phyloP scores from a whole-genome alignment of 2,888 invertebrate species.

The Caenorhabditis panamensis region DNA sequence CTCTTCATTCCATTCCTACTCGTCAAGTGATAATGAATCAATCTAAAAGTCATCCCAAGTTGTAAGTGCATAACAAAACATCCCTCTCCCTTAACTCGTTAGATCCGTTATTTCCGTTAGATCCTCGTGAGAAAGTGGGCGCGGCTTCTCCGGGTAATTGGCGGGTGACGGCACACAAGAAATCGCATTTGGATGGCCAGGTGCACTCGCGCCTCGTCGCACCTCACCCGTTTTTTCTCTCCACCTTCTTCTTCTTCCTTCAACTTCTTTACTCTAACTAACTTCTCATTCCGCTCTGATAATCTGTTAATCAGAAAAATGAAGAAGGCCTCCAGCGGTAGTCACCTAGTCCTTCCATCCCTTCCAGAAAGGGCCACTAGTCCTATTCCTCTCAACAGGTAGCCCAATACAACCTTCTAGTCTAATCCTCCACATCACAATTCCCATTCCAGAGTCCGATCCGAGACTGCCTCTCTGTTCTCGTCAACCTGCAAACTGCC shows the following conservation, averaged over 20 bases:
- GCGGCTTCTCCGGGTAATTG: constrained; percentile 39
- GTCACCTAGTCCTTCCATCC: constrained; percentile 31
- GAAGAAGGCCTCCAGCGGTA: constrained; percentile 38
- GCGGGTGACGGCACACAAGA: constrained; percentile 18
- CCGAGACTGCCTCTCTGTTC: constrained; percentile 58
- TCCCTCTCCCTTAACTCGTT: no score
- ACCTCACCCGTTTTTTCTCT: neutral
- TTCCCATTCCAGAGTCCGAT: constrained; percentile 53
- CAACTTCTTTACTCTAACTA: no score
- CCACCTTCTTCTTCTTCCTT: constrained; percentile 2
- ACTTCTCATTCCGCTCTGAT: no score
- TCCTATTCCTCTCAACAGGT: constrained; percentile 42
- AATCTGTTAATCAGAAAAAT: neutral
- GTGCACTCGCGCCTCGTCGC: constrained; percentile 33
- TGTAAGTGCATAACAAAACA: constrained; percentile 34
- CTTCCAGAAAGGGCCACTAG: constrained; percentile 35
- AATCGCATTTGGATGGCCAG: constrained; percentile 42
- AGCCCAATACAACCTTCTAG: neutral
- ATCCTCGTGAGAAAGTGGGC: constrained; percentile 22
- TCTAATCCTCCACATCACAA: neutral
- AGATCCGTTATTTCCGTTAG: neutral
- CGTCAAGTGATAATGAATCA: neutral
- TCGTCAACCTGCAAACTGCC: constrained; percentile 66
- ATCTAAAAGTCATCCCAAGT: constrained; percentile 40
- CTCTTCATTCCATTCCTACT: neutral